These are phyloP conservation scores for Araneus ventricosus DNA, from an alignment of 1,140 invertebrate species.

Conservation along the genomic window DNA sequence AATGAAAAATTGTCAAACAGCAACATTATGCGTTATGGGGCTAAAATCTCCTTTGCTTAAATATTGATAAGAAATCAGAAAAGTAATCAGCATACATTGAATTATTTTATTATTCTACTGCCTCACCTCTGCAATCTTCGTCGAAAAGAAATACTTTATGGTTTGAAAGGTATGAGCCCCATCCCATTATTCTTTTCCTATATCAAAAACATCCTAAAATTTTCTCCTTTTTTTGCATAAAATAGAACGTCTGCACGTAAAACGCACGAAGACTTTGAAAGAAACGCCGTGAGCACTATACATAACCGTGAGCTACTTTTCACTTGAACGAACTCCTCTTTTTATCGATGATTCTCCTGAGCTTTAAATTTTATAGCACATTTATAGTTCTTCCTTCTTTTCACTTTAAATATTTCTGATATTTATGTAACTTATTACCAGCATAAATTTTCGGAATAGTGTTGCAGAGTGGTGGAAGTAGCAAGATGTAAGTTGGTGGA, in stretches of 20 bases:
- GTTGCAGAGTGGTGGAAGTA: background rate
- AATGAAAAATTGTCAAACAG: too few relatives aligned
- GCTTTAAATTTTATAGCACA: slow-evolving; percentile 46
- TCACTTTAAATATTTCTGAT: background rate
- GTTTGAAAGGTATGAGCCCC: background rate
- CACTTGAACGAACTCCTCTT: background rate
- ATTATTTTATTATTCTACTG: background rate
- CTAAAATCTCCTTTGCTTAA: background rate
- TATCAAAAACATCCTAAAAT: background rate
- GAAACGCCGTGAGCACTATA: background rate
- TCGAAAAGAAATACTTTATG: slow-evolving; percentile 17
- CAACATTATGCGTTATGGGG: too few relatives aligned
- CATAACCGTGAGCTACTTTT: background rate
- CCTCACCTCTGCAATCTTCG: background rate
- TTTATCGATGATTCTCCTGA: background rate
- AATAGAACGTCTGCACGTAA: background rate
- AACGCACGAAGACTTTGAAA: background rate
- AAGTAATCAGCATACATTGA: background rate
- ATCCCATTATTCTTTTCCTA: slow-evolving; percentile 18
- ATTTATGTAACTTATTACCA: slow-evolving; percentile 59
- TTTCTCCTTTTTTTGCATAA: slow-evolving; percentile 2
- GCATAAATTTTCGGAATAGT: slow-evolving; percentile 13
- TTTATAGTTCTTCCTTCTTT: slow-evolving; percentile 1
- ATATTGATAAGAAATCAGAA: background rate
- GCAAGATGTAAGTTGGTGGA: background rate